Evolutionary conservation across 2,888 invertebrate species (phyloP).

Genomic region (Eilema depressum): DNA sequence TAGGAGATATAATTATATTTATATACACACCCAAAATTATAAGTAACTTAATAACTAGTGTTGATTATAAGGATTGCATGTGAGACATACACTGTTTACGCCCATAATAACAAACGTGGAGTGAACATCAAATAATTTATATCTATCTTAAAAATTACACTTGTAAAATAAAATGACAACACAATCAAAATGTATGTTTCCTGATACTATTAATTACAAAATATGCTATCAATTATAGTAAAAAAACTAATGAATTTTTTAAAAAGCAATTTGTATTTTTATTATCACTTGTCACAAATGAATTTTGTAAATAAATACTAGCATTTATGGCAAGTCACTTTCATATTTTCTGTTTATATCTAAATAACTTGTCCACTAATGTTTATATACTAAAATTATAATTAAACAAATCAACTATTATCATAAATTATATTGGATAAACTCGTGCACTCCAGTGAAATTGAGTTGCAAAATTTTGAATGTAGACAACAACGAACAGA

Average conservation of each 20-base stretch:
- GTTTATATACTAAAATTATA: slow-evolving; percentile 33
- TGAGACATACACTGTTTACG: slow-evolving; percentile 31
- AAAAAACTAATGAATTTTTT: slow-evolving; percentile 25
- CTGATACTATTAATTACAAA: slow-evolving; percentile 22
- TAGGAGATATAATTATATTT: slow-evolving; percentile 42
- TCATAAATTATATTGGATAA: slow-evolving; percentile 31
- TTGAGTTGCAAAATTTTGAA: slow-evolving; percentile 2
- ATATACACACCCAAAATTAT: slow-evolving; percentile 59
- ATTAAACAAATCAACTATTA: slow-evolving; percentile 36
- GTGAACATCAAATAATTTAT: slow-evolving; percentile 34
- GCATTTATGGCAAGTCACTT: slow-evolving; percentile 30
- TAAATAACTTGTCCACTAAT: slow-evolving; percentile 19
- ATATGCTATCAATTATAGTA: slow-evolving; percentile 13
- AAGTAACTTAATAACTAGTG: slow-evolving; percentile 41
- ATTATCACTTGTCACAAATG: slow-evolving; percentile 28
- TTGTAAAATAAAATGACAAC: slow-evolving; percentile 37
- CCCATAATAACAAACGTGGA: slow-evolving; percentile 27
- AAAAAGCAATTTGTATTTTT: slow-evolving; percentile 26
- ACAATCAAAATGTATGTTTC: slow-evolving; percentile 26
- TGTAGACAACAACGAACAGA: slow-evolving; percentile 3
- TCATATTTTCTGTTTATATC: slow-evolving; percentile 19
- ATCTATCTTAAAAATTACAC: slow-evolving; percentile 35
- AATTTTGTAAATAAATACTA: slow-evolving; percentile 26
- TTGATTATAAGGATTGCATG: slow-evolving; percentile 37
- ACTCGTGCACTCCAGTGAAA: neutral